These are phyloP conservation scores for Diprion similis DNA, from an alignment of 1,140 invertebrate genomes.

Conservation along the genomic window DNA sequence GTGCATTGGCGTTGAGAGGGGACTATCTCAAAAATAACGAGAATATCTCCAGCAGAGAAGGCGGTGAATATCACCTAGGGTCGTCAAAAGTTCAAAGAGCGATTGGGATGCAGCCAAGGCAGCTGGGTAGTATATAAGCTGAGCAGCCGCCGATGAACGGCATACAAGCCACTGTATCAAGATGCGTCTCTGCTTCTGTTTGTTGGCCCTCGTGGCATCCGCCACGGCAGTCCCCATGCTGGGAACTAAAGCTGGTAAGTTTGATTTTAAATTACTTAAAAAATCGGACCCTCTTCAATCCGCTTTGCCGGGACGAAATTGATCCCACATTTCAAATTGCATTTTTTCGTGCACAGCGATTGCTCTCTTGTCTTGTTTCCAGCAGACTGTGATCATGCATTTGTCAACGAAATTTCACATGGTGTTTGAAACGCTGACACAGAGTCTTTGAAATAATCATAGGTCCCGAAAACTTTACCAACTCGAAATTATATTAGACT, in stretches of 20 bases:
- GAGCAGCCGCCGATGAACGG: constrained; percentile 15
- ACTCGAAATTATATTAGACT: no score
- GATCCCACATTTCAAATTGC: no score
- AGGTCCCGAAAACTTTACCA: no score
- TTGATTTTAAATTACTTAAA: background rate
- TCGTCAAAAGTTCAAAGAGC: background rate
- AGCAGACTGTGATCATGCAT: no score
- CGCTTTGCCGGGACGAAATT: background rate
- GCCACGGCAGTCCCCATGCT: constrained; percentile 45
- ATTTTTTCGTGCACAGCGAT: no score
- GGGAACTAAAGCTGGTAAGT: constrained; percentile 56
- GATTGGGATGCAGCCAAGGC: background rate
- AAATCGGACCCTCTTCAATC: background rate
- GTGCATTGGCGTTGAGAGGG: background rate
- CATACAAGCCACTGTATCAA: constrained; percentile 50
- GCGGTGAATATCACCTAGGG: background rate
- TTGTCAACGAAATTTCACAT: no score
- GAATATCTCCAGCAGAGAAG: background rate
- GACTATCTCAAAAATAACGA: background rate
- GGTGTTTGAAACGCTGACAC: no score
- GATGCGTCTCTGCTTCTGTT: constrained; percentile 54
- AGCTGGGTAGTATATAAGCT: constrained; percentile 55
- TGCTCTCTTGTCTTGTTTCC: no score
- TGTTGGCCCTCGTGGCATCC: constrained; percentile 54
- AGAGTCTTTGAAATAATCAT: no score